phyloP scores from a whole-genome alignment of 2,888 invertebrate species.

The Zaprionus lineosus region DNA sequence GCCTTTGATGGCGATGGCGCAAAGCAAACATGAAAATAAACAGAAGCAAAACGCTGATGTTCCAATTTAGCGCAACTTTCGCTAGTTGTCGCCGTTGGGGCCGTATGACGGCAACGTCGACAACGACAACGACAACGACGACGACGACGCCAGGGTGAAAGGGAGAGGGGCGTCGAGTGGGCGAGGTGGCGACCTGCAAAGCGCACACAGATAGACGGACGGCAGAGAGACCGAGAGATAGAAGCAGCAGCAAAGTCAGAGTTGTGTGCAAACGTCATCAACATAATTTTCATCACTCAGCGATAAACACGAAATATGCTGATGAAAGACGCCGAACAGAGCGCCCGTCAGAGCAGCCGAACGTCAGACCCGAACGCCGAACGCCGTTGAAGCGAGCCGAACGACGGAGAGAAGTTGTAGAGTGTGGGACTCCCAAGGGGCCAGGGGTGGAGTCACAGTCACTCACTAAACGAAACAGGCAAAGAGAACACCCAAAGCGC shows the following conservation, averaged over 20 bases:
- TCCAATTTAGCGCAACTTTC: constrained; percentile 77
- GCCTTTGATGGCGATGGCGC: constrained; percentile 29
- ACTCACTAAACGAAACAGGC: constrained; percentile 12
- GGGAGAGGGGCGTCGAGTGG: constrained; percentile 14
- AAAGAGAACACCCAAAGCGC: constrained; percentile 14
- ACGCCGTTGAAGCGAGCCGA: constrained; percentile 7
- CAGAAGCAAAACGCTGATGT: constrained; percentile 71
- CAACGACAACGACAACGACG: constrained; percentile 4
- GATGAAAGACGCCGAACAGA: constrained; percentile 74
- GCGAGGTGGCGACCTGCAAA: constrained; percentile 51
- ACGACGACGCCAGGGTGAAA: neutral
- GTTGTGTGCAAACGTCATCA: constrained; percentile 71
- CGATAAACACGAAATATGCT: constrained; percentile 70
- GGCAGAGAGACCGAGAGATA: constrained; percentile 28
- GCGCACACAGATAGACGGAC: constrained; percentile 35
- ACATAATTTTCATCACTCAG: constrained; percentile 77
- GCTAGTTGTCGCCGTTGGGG: constrained; percentile 71
- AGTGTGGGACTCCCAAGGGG: constrained; percentile 52
- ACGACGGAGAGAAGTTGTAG: constrained; percentile 26
- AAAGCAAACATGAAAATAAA: constrained; percentile 63
- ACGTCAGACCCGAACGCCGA: neutral
- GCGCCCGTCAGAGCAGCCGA: constrained; percentile 16
- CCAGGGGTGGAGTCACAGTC: constrained; percentile 49
- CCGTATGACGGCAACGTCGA: constrained; percentile 3
- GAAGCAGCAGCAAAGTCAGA: constrained; percentile 12